Base-by-base conservation (phyloP, 2,113 vertebrate species). In the Mus pahari region DNA sequence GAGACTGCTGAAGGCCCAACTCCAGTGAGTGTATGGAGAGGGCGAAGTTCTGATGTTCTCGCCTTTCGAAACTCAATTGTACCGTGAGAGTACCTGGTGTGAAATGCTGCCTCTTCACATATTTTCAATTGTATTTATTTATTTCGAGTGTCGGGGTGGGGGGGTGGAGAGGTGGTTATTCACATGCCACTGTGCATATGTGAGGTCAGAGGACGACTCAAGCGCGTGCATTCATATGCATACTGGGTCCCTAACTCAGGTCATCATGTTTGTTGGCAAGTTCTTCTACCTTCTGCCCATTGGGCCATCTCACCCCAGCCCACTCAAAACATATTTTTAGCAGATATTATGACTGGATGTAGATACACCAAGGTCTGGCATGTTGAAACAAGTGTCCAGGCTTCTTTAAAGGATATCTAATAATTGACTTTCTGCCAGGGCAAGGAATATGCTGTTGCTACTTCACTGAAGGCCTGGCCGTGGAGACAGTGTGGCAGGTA, bases 41-140 rank as follows among this genome's bases (percentile, higher is more conserved):
- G 11, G 8, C 45, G 0, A 12, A 42, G 8, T 2, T 13, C 33
- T 5, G 4, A 10, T 17, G 39, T 71, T 58, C 4, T 36, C 3
- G 4, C 42, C 45, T 50, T 73, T 55, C 17, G 0, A 2, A 42
- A 81, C 28, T 7, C 62, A 53, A 17, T 55, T 55, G 7, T 75
- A 7, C 39, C 4, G 28, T 58, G 62, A 45, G 39, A 58, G 13
- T 28, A 20, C 8, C 22, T 83, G 33, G 55, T 62, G 33, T 55
- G 28, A 58, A 55, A 39, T 39, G 14, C 13, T 24, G 16, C 28
- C 36, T 58, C 16, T 79, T 70, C 71, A 70, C 62, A 60, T 36
- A 26, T 14, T 81, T 79, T 71, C 19, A 31, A 39, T 26, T n/a
- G 5, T 17, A 28, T 62, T 83, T 36, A 20, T 79, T 53, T 66